Conservation (phyloP, 2,113 vertebrate species). For the Aegotheles bennettii region DNA sequence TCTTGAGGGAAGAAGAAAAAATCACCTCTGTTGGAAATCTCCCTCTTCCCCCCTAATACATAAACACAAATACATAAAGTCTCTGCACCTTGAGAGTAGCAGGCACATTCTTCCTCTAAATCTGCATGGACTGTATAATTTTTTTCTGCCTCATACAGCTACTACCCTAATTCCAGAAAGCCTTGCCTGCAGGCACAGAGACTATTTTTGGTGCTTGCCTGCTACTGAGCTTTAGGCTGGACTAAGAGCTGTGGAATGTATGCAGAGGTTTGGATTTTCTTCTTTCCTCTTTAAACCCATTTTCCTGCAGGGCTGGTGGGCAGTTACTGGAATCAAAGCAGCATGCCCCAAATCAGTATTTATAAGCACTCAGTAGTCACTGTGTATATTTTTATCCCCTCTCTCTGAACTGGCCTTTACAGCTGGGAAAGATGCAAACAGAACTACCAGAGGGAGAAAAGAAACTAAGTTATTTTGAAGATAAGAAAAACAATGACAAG, state of each 20-base stretch:
- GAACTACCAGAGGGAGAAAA: not conserved
- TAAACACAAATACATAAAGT: not conserved
- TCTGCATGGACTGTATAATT: not conserved
- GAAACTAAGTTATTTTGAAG: not conserved
- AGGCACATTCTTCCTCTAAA: not conserved
- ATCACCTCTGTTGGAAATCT: not conserved
- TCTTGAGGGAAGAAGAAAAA: not conserved
- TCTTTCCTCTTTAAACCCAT: not conserved
- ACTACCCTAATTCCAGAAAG: not conserved
- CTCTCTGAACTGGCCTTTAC: not conserved
- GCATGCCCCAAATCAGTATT: not conserved
- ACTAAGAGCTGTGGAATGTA: not conserved
- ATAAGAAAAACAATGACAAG: not conserved
- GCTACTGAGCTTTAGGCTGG: conserved; percentile 10
- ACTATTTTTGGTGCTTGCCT: conserved; percentile 21
- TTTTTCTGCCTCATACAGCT: not conserved
- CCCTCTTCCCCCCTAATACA: not conserved
- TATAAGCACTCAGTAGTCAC: not conserved
- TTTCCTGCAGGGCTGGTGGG: not conserved
- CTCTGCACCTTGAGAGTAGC: not conserved
- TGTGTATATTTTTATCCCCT: not conserved
- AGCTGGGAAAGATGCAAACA: not conserved
- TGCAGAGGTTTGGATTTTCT: not conserved
- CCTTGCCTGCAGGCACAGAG: not conserved
- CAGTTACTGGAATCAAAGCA: not conserved